Base-by-base conservation (phyloP, 64 coral and sea anemone genomes). In the Montipora sp. region DNA sequence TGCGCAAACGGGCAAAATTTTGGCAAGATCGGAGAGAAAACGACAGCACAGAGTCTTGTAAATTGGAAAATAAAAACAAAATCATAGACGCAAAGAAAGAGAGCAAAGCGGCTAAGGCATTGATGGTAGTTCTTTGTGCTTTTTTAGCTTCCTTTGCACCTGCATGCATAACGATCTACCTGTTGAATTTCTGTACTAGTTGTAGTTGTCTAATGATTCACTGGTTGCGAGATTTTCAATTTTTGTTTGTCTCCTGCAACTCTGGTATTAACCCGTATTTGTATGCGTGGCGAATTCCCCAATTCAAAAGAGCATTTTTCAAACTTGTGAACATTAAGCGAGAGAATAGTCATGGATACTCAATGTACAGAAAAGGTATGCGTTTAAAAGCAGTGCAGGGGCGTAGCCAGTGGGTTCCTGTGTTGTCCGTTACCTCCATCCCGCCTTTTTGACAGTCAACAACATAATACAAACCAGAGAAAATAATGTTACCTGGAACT, bases 141-240 rank as follows among this genome's bases (percentile, higher is more conserved):
- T 96, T 89, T 61, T 81, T 91, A 4, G 55, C 90, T 5, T 96
- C 92, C 15, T 96, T 87, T 36, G 68, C 81, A 0, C 95, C 95
- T 1, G 92, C 88, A 1, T 96, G 92, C 79, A 65, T 96, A 0
- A 96, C 83, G 77, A 96, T 94, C 27, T 94, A 96, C 57, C 88
- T 94, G 46, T 50, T 96, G 66, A 96, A 96, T 46, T 83, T 94
- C 71, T 96, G 95, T 27, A 47, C 75, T 15, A 80, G 7, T 2
- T 96, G 95, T 59, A 50, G 61, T 22, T 96, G 95, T 65, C 57
- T 59, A 3, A 50, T 94, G 48, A 84, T 94, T 4, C 95, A 94
- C 47, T 96, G 92, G 92, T 49, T 96, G 14, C 77, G 95, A 80
- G 95, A 96, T 83, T 70, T 96, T 0, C 92, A 91, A 58, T 83